These are phyloP conservation scores for Poeciliopsis gracilis DNA, from an alignment of 2,797 vertebrate species.

Conservation along the genomic window DNA sequence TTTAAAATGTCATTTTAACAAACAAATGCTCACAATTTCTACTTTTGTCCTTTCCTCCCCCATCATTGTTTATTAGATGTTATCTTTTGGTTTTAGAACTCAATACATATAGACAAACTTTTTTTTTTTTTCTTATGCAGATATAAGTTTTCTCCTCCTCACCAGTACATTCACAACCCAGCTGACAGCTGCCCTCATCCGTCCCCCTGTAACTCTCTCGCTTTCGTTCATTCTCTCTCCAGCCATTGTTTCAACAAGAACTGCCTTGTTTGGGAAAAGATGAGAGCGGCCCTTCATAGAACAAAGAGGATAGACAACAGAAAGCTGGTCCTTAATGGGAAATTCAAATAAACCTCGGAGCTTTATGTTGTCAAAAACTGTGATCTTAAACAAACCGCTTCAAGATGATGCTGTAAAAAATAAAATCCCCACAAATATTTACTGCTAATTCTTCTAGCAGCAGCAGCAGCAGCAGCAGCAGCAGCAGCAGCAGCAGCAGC, in stretches of 20 bases:
- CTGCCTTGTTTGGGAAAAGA: conserved; percentile 52
- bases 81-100: background rate
- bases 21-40: background rate
- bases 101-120: background rate
- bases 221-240: conserved; percentile 10
- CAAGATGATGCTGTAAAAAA: background rate
- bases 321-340: conserved; percentile 22
- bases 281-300: conserved; percentile 42
- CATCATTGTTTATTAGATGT: background rate
- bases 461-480: background rate
- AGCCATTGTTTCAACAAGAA: conserved; percentile 51
- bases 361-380: background rate
- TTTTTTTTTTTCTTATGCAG: background rate
- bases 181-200: background rate
- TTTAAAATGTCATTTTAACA: background rate
- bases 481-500: too few relatives aligned
- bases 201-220: background rate
- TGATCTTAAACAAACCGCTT: background rate
- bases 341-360: background rate
- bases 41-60: background rate
- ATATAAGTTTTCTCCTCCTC: background rate
- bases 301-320: conserved; percentile 39
- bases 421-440: background rate
- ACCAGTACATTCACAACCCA: conserved; percentile 3
- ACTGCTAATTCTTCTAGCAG: background rate